These are phyloP conservation scores for Idaea biselata DNA, from an alignment of 2,888 invertebrate species.

Conservation along the genomic window DNA sequence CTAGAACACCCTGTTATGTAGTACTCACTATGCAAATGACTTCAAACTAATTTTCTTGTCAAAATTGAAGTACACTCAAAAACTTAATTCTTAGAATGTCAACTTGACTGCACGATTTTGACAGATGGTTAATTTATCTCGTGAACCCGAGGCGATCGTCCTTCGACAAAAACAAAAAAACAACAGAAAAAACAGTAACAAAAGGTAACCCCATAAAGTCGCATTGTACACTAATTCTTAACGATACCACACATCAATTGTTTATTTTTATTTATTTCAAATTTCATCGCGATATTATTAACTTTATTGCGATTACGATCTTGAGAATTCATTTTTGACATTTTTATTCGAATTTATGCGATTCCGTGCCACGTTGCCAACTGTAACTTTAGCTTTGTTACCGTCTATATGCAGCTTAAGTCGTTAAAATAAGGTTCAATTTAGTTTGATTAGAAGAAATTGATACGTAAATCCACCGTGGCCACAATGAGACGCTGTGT, in stretches of 20 bases:
- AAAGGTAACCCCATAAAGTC: slow-evolving; percentile 38
- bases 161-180: slow-evolving; percentile 20
- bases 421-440: slow-evolving; percentile 43
- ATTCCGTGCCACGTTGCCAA: slow-evolving; percentile 23
- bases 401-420: slow-evolving; percentile 30
- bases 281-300: slow-evolving; percentile 78
- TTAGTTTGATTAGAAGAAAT: slow-evolving; percentile 31
- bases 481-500: slow-evolving; percentile 59
- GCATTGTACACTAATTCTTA: slow-evolving; percentile 68
- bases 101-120: slow-evolving; percentile 22
- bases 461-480: slow-evolving; percentile 37
- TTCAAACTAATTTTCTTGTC: slow-evolving; percentile 23
- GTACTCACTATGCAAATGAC: not conserved
- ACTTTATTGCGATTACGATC: slow-evolving; percentile 78
- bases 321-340: slow-evolving; percentile 77
- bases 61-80: slow-evolving; percentile 13
- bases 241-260: slow-evolving; percentile 59
- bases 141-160: slow-evolving; percentile 22
- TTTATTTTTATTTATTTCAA: slow-evolving; percentile 74
- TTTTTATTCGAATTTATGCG: slow-evolving; percentile 79
- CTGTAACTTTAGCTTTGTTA: not conserved
- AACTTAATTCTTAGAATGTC: slow-evolving; percentile 25
- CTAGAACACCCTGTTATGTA: slow-evolving; percentile 1
- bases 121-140: slow-evolving; percentile 27
- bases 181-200: slow-evolving; percentile 31